These are phyloP conservation scores for Panthera tigris DNA, from an alignment of 2,113 vertebrate species.

Conservation along the genomic window DNA sequence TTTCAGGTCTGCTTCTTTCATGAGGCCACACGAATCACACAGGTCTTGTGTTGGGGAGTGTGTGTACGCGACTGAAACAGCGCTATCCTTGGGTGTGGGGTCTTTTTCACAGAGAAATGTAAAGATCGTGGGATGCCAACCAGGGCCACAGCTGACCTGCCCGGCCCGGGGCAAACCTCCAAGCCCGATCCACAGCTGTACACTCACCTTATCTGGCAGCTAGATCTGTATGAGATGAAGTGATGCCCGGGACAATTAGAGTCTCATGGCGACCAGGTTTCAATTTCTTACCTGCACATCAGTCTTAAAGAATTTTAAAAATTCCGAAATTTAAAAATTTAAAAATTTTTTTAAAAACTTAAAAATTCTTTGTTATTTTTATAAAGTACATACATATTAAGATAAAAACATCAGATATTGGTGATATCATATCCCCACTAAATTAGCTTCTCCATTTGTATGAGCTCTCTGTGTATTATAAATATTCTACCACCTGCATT, in stretches of 20 bases:
- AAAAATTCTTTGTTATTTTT: not conserved
- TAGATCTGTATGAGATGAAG: not conserved
- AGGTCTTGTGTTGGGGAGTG: rapidly evolving
- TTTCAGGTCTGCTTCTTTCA: not conserved
- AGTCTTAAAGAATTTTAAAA: not conserved
- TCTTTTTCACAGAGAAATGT: not conserved
- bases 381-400: conserved; percentile 3
- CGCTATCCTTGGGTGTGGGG: rapidly evolving
- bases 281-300: not conserved
- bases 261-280: not conserved
- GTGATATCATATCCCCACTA: not conserved
- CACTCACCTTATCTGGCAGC: not conserved
- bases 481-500: not conserved
- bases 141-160: not conserved
- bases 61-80: not conserved
- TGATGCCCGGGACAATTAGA: not conserved
- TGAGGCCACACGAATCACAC: not conserved
- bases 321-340: no score
- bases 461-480: not conserved
- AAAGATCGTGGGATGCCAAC: not conserved
- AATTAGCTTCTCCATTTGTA: not conserved
- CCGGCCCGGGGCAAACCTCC: no score
- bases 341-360: not conserved
- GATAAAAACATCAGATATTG: not conserved
- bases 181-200: not conserved